These are phyloP conservation scores for Crepidodera aurea DNA, from an alignment of 2,888 invertebrate species.

Conservation along the genomic window DNA sequence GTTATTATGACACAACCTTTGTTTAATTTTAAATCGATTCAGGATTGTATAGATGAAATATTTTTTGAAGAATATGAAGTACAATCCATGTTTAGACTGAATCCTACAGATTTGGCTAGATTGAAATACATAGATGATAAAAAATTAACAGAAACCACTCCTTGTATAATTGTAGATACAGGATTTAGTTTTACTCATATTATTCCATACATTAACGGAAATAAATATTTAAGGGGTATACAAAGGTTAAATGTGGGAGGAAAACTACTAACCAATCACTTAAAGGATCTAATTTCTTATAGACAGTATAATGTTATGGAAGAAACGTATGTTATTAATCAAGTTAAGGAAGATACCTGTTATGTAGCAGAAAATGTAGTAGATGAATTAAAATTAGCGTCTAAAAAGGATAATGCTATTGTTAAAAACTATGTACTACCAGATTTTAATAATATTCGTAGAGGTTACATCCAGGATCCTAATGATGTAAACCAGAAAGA, in stretches of 20 bases:
- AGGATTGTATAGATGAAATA: slow-evolving; percentile 94
- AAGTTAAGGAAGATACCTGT: slow-evolving; percentile 97
- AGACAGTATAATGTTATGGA: slow-evolving; percentile 97
- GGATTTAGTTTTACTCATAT: slow-evolving; percentile 97
- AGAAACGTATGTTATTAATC: slow-evolving; percentile 97
- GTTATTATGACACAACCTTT: slow-evolving; percentile 93
- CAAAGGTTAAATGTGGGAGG: slow-evolving; percentile 94
- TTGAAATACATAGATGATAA: slow-evolving; percentile 46
- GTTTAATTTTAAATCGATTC: slow-evolving; percentile 90
- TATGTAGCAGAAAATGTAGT: slow-evolving; percentile 88
- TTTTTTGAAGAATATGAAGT: slow-evolving; percentile 98
- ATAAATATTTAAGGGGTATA: slow-evolving; percentile 71
- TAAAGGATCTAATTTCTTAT: slow-evolving; percentile 97
- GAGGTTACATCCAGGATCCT: slow-evolving; percentile 68
- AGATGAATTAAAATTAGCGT: slow-evolving; percentile 78
- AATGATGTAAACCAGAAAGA: slow-evolving; percentile 46
- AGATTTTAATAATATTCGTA: slow-evolving; percentile 88
- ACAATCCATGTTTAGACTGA: slow-evolving; percentile 79
- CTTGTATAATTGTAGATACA: slow-evolving; percentile 82
- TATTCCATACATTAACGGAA: slow-evolving; percentile 83
- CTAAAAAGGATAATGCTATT: slow-evolving; percentile 72
- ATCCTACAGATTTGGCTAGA: slow-evolving; percentile 78
- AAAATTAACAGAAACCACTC: slow-evolving; percentile 41
- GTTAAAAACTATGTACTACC: slow-evolving; percentile 93
- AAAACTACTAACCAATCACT: slow-evolving; percentile 91